Conservation (phyloP, 2,888 invertebrate species). For the Drosophila nigricruria region DNA sequence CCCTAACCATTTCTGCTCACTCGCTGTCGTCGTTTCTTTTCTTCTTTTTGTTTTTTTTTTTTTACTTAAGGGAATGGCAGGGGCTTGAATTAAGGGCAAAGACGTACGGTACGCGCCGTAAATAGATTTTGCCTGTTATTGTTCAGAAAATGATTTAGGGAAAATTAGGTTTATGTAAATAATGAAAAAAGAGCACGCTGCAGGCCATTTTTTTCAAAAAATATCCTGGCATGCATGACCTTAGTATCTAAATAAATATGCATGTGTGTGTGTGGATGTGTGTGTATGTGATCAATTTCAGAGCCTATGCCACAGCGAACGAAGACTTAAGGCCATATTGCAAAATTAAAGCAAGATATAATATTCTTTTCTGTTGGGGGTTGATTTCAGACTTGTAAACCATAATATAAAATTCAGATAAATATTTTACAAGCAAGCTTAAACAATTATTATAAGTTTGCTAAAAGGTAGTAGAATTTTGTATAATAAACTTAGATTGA, state of each 20-base stretch:
- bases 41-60: constrained; percentile 6
- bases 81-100: constrained; percentile 54
- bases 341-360: constrained; percentile 39
- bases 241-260: constrained; percentile 20
- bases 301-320: constrained; percentile 1
- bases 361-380: neutral
- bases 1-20: constrained; percentile 29
- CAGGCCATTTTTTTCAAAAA: constrained; percentile 44
- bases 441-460: neutral
- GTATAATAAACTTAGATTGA: neutral
- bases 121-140: constrained; percentile 79
- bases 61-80: neutral
- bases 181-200: constrained; percentile 73
- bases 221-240: constrained; percentile 43
- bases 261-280: neutral
- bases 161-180: constrained; percentile 85
- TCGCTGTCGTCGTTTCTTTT: constrained; percentile 37
- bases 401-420: neutral
- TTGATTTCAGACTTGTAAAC: neutral
- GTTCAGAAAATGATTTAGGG: constrained; percentile 84
- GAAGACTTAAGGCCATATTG: constrained; percentile 46
- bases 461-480: neutral
- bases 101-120: constrained; percentile 62
- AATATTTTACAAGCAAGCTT: neutral
- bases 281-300: constrained; percentile 48